Evolutionary conservation across 2,888 invertebrate genomes (phyloP).

Genomic region (Endotricha flammealis): DNA sequence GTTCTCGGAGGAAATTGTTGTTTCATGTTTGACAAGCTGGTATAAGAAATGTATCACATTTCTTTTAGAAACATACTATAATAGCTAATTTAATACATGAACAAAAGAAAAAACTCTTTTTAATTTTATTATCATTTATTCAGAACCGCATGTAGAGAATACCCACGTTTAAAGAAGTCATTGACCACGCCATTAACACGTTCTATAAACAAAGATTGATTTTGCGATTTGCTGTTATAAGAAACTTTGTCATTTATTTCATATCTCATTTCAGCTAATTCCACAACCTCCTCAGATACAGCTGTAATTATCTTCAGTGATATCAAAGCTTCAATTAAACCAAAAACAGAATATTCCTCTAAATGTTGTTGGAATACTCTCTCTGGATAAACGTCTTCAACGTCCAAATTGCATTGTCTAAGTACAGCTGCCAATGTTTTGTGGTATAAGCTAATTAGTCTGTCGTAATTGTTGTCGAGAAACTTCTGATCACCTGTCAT

Average conservation of each 20-base stretch:
- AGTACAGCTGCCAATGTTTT: constrained; percentile 50
- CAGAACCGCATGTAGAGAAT: constrained; percentile 39
- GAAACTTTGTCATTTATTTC: constrained; percentile 31
- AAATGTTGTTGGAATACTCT: constrained; percentile 45
- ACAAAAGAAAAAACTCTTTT: too few relatives aligned
- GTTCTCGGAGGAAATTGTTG: neutral
- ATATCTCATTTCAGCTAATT: constrained; percentile 54
- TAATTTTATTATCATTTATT: too few relatives aligned
- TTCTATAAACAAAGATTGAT: constrained; percentile 37
- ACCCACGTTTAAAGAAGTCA: constrained; percentile 48
- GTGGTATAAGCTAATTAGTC: constrained; percentile 47
- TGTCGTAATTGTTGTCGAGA: constrained; percentile 40
- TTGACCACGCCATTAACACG: constrained; percentile 54
- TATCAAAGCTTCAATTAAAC: constrained; percentile 56
- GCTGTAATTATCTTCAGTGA: constrained; percentile 65
- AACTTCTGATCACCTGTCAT: constrained; percentile 49
- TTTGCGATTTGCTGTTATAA: constrained; percentile 30
- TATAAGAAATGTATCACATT: neutral
- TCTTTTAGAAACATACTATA: neutral
- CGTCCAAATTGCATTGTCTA: constrained; percentile 45
- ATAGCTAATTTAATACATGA: neutral
- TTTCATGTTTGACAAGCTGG: neutral
- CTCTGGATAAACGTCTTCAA: constrained; percentile 43
- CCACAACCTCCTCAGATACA: constrained; percentile 45
- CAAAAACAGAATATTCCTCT: constrained; percentile 47